Conservation (phyloP, 2,888 invertebrate species). For the Leucophenga montana region DNA sequence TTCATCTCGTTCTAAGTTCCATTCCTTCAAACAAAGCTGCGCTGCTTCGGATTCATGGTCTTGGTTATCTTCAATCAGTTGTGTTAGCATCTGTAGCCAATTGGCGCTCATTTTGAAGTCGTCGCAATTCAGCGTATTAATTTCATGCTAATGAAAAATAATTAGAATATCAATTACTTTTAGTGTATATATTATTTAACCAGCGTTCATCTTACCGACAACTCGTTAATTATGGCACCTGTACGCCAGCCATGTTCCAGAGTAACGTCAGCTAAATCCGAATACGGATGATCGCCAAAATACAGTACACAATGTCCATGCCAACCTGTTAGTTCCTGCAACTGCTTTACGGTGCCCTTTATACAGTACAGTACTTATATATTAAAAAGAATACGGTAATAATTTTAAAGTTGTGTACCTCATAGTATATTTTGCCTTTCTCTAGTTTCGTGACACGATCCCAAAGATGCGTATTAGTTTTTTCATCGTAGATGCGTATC, state of each 20-base stretch:
- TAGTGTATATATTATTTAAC: constrained; percentile 27
- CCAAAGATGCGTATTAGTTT: constrained; percentile 89
- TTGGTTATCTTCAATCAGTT: constrained; percentile 91
- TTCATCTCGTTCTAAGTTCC: constrained; percentile 87
- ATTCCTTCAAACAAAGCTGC: constrained; percentile 78
- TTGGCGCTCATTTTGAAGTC: constrained; percentile 91
- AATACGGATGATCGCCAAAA: constrained; percentile 98
- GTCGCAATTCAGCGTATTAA: constrained; percentile 86
- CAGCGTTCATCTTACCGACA: constrained; percentile 76
- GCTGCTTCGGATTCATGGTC: constrained; percentile 83
- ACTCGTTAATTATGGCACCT: constrained; percentile 96
- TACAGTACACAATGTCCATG: constrained; percentile 92
- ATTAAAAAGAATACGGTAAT: not conserved
- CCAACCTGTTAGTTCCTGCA: constrained; percentile 95
- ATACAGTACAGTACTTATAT: not conserved
- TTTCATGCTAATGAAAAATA: constrained; percentile 83
- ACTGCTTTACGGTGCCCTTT: constrained; percentile 92
- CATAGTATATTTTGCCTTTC: constrained; percentile 93
- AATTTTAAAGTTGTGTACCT: constrained; percentile 76
- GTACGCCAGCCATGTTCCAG: constrained; percentile 98
- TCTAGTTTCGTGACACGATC: constrained; percentile 89
- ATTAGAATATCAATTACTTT: constrained; percentile 6
- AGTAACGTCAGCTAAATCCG: constrained; percentile 96
- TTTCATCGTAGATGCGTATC: constrained; percentile 89
- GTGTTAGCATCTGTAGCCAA: constrained; percentile 93